These are phyloP conservation scores for Scomber colias DNA, from an alignment of 2,113 vertebrate genomes.

Conservation along the genomic window DNA sequence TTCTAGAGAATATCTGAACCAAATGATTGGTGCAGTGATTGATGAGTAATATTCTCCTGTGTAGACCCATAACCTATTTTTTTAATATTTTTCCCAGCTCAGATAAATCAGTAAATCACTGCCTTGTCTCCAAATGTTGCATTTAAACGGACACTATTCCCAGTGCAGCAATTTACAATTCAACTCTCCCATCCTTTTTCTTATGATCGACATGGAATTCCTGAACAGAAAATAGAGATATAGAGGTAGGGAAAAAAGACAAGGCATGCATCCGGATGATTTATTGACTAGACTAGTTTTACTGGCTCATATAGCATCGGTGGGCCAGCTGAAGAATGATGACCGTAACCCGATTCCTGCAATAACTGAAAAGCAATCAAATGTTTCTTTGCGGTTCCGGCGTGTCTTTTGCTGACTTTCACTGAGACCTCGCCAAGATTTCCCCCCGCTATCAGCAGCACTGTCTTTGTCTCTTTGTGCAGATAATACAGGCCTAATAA, in stretches of 20 bases:
- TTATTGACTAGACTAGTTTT: constrained; percentile 46
- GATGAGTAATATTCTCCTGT: constrained; percentile 25
- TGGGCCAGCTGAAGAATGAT: constrained; percentile 29
- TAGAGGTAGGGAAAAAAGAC: neutral
- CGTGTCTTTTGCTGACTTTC: constrained; percentile 9
- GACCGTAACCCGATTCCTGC: constrained; percentile 28
- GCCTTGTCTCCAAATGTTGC: constrained; percentile 39
- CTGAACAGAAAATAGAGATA: constrained; percentile 29
- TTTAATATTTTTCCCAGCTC: constrained; percentile 38
- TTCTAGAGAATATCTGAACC: constrained; percentile 4
- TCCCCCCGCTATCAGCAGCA: constrained; percentile 9
- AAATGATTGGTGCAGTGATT: constrained; percentile 16
- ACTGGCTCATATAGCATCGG: constrained; percentile 30
- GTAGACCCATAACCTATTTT: neutral
- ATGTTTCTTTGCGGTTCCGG: neutral
- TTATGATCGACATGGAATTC: constrained; percentile 28
- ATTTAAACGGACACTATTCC: constrained; percentile 52
- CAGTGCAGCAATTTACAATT: constrained; percentile 28
- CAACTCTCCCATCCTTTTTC: neutral
- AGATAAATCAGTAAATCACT: constrained; percentile 60
- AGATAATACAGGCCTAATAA: constrained; percentile 47
- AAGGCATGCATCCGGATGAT: constrained; percentile 38
- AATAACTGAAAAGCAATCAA: constrained; percentile 21
- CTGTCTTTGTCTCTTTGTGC: constrained; percentile 25
- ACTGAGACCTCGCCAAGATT: neutral